phyloP scores from a whole-genome alignment of 2,888 invertebrate genomes.

The Metopia argyrocephala region DNA sequence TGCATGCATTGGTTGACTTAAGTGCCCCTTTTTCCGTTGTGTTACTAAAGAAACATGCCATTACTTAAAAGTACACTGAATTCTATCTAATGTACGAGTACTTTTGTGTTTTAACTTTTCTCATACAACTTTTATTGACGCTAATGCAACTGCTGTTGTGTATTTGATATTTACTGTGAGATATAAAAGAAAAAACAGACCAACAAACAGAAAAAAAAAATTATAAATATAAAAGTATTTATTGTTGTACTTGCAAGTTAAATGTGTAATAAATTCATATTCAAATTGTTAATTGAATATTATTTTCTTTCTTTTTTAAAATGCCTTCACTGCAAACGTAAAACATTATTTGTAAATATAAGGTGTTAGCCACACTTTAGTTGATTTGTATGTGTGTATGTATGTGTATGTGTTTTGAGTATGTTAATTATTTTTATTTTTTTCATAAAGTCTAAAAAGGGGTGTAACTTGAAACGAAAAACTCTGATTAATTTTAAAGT shows the following conservation, averaged over 20 bases:
- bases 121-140: no score
- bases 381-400: background rate
- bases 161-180: no score
- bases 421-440: conserved; percentile 20
- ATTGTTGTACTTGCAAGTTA: conserved; percentile 18
- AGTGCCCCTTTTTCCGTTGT: background rate
- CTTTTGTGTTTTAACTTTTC: no score
- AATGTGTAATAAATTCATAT: conserved; percentile 72
- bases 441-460: background rate
- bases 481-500: conserved; percentile 41
- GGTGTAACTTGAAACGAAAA: conserved; percentile 32
- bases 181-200: no score
- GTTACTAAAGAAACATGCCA: conserved; percentile 40
- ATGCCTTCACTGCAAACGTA: conserved; percentile 57
- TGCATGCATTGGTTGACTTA: conserved; percentile 22
- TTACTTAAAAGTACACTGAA: background rate
- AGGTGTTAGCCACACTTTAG: no score
- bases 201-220: background rate
- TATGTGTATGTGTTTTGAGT: background rate
- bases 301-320: conserved; percentile 72
- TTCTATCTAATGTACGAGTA: background rate
- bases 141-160: no score
- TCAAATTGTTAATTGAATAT: conserved; percentile 77
- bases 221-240: background rate
- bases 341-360: no score